These are phyloP conservation scores for Limulus polyphemus DNA, from an alignment of 2,888 invertebrate genomes.

Conservation along the genomic window DNA sequence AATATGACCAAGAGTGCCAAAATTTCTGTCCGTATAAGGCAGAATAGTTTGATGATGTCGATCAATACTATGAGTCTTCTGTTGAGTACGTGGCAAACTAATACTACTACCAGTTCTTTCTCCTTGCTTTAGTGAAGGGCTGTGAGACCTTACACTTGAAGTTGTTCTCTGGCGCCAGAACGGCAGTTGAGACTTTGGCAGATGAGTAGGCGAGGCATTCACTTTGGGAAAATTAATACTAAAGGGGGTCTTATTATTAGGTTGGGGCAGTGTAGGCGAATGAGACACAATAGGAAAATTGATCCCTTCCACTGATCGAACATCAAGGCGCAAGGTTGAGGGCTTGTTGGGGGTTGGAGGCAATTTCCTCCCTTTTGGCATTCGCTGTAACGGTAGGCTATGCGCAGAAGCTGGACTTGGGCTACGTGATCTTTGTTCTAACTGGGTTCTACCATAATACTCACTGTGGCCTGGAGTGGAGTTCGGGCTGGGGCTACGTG, in stretches of 20 bases:
- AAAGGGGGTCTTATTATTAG: conserved; percentile 27
- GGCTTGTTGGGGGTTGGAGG: conserved; percentile 88
- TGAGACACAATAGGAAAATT: conserved; percentile 39
- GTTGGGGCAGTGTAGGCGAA: conserved; percentile 36
- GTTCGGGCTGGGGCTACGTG: conserved; percentile 52
- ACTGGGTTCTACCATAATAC: conserved; percentile 40
- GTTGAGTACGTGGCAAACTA: background rate
- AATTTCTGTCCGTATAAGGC: background rate
- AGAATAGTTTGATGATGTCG: background rate
- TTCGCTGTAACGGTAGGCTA: conserved; percentile 21
- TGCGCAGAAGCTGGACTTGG: conserved; percentile 36
- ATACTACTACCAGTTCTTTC: background rate
- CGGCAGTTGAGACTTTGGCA: conserved; percentile 15
- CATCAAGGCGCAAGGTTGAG: conserved; percentile 54
- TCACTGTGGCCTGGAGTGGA: conserved; percentile 22
- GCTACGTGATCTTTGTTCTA: conserved; percentile 40
- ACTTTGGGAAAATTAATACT: conserved; percentile 77
- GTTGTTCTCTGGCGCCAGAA: conserved; percentile 17
- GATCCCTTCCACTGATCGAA: conserved; percentile 19
- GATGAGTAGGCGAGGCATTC: conserved; percentile 85
- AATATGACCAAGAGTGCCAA: background rate
- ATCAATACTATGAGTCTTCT: background rate
- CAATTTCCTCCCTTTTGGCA: conserved; percentile 46
- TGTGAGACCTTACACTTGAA: background rate
- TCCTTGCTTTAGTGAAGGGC: background rate